phyloP scores from a whole-genome alignment of 2,797 vertebrate species.

The Falco columbarius region DNA sequence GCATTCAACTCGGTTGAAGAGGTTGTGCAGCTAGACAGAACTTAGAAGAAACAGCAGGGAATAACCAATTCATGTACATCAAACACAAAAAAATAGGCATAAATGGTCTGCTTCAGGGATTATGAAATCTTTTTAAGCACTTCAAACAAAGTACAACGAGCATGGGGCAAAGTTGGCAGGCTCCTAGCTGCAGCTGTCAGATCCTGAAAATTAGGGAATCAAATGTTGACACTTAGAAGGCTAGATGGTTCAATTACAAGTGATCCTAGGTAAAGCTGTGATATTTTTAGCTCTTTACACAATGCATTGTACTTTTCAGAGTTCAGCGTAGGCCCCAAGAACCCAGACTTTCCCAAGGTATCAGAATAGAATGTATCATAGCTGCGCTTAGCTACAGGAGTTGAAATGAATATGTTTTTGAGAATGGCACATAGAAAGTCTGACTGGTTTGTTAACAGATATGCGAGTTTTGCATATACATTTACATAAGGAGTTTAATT shows the following conservation, averaged over 20 bases:
- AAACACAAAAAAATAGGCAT: constrained; percentile 40
- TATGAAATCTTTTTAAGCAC: constrained; percentile 65
- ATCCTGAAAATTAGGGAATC: constrained; percentile 74
- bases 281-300: constrained; percentile 78
- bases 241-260: constrained; percentile 74
- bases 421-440: neutral
- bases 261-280: constrained; percentile 73
- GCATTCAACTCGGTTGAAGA: constrained; percentile 13
- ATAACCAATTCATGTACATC: constrained; percentile 29
- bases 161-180: constrained; percentile 72
- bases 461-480: neutral
- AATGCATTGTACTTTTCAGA: constrained; percentile 66
- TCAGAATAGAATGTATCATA: constrained; percentile 31
- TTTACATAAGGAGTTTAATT: neutral
- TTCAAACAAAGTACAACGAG: constrained; percentile 62
- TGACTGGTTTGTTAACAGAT: neutral
- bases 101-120: constrained; percentile 34
- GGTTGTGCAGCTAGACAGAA: constrained; percentile 11
- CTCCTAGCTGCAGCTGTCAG: constrained; percentile 74
- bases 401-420: neutral
- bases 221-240: constrained; percentile 76
- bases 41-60: constrained; percentile 44
- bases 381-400: neutral
- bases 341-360: constrained; percentile 21
- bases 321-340: constrained; percentile 52